These are phyloP conservation scores for Planiliza haematocheilus DNA, from an alignment of 2,113 vertebrate genomes.

Conservation along the genomic window DNA sequence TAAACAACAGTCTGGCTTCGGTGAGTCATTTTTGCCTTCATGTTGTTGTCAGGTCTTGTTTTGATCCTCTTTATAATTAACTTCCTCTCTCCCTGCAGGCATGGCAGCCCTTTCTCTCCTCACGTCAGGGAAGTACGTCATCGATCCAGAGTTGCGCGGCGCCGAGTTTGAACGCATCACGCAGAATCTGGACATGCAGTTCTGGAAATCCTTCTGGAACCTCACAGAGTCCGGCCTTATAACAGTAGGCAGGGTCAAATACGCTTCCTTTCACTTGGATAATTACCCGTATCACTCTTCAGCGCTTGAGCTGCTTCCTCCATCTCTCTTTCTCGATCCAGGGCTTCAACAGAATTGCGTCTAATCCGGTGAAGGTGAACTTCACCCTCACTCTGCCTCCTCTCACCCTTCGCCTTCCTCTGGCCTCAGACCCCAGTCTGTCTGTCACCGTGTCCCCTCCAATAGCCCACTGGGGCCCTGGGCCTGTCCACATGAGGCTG, in stretches of 20 bases:
- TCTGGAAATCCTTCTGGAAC: slow-evolving; percentile 96
- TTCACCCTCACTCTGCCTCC: slow-evolving; percentile 86
- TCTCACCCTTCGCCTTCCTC: slow-evolving; percentile 82
- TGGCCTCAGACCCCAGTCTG: slow-evolving; percentile 84
- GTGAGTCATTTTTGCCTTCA: slow-evolving; percentile 74
- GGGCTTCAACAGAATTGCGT: slow-evolving; percentile 87
- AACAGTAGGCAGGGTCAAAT: slow-evolving; percentile 79
- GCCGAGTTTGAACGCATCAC: slow-evolving; percentile 90
- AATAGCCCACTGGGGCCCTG: slow-evolving; percentile 88
- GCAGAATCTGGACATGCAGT: slow-evolving; percentile 91
- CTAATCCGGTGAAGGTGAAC: slow-evolving; percentile 86
- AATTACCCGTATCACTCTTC: not conserved
- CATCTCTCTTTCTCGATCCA: slow-evolving; percentile 46
- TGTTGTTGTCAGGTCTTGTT: not conserved
- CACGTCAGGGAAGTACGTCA: slow-evolving; percentile 89
- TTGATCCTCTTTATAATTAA: not conserved
- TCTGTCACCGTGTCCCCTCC: slow-evolving; percentile 85
- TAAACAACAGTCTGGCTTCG: slow-evolving; percentile 86
- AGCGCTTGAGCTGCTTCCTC: not conserved
- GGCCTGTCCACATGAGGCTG: slow-evolving; percentile 86
- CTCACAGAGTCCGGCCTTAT: slow-evolving; percentile 90
- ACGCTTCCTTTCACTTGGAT: not conserved
- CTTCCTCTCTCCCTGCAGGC: slow-evolving; percentile 70
- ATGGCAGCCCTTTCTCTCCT: slow-evolving; percentile 90
- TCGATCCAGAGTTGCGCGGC: slow-evolving; percentile 91